Evolutionary conservation across 2,113 vertebrate genomes (phyloP).

Genomic region (Catharus bicknelli): DNA sequence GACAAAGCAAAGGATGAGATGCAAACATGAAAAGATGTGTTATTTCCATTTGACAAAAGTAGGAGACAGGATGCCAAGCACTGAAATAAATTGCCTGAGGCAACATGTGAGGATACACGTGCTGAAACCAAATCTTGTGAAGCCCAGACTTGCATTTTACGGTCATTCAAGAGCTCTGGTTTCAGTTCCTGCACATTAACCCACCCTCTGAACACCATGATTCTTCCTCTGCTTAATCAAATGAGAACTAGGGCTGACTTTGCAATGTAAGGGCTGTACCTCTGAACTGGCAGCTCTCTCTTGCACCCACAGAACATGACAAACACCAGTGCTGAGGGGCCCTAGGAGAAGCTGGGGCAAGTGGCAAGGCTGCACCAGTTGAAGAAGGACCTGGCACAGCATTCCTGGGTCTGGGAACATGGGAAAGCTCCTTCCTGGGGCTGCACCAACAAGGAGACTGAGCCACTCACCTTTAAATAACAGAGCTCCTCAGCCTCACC

Average conservation of each 20-base stretch:
- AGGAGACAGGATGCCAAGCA: background rate
- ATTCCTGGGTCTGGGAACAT: rapidly evolving
- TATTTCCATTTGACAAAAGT: constrained; percentile 24
- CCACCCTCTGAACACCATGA: background rate
- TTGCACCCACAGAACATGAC: rapidly evolving
- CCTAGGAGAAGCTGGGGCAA: background rate
- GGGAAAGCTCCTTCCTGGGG: background rate
- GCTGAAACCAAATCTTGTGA: constrained; percentile 10
- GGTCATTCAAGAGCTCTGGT: background rate
- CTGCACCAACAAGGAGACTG: background rate
- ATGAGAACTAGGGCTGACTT: background rate
- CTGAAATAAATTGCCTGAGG: constrained; percentile 13
- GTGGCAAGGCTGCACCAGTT: rapidly evolving
- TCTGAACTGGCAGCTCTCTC: rapidly evolving
- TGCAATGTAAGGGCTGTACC: background rate
- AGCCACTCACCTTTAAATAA: rapidly evolving
- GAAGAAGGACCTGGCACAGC: rapidly evolving
- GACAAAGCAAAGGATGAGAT: constrained; percentile 4
- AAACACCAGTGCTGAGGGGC: background rate
- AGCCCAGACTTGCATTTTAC: background rate
- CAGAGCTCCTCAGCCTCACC: rapidly evolving
- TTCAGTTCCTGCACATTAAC: constrained; percentile 3
- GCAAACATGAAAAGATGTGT: background rate
- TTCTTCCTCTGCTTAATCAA: background rate
- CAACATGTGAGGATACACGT: background rate